These are phyloP conservation scores for Esox niger DNA, from an alignment of 2,113 vertebrate genomes.

Conservation along the genomic window DNA sequence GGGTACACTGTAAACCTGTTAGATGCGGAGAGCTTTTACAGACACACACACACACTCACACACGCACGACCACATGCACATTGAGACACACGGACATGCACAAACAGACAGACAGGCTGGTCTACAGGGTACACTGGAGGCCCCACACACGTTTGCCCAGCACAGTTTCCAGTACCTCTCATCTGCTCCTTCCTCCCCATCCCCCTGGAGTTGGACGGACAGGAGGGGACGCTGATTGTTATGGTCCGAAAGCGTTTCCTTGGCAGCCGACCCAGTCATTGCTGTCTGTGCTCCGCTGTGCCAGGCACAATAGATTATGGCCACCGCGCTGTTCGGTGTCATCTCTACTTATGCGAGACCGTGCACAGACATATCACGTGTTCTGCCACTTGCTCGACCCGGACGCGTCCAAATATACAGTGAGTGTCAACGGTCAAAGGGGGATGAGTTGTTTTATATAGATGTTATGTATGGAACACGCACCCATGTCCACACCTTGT, in stretches of 20 bases:
- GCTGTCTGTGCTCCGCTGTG: not conserved
- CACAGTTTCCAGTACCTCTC: no score
- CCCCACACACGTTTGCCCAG: no score
- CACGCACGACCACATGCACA: conserved; percentile 15
- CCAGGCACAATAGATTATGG: conserved; percentile 35
- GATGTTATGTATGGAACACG: not conserved
- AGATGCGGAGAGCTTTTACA: conserved; percentile 47
- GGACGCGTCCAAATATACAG: no score
- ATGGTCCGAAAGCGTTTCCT: conserved; percentile 6
- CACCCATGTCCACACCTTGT: not conserved
- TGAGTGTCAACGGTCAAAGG: no score
- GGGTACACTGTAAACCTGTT: conserved; percentile 56
- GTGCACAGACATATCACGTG: not conserved
- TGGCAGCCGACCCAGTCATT: conserved; percentile 5
- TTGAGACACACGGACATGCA: no score
- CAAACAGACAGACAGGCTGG: not conserved
- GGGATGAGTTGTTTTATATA: not conserved
- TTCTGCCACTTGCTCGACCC: not conserved
- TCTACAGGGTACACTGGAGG: no score
- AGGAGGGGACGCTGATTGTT: conserved; percentile 10
- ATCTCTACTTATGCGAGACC: not conserved
- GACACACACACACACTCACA: conserved; percentile 12
- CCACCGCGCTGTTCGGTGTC: conserved; percentile 46
- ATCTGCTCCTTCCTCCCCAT: not conserved
- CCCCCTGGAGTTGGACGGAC: not conserved